phyloP scores from a whole-genome alignment of 2,797 vertebrate species.

The Heteromormyrus szaboi region DNA sequence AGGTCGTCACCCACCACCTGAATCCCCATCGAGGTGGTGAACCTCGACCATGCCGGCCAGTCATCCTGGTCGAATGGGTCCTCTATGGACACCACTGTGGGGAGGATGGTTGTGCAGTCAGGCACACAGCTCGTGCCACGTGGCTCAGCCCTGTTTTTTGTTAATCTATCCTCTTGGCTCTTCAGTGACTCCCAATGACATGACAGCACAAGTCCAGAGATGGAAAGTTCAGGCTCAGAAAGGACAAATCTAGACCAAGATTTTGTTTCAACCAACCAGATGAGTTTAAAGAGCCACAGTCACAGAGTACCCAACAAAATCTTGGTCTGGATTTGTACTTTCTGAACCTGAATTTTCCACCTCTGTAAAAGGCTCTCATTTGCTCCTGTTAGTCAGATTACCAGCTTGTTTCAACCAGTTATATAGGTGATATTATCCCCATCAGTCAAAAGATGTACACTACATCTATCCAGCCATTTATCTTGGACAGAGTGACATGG shows the following conservation, averaged over 20 bases:
- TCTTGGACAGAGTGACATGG: background rate
- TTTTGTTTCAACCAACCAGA: background rate
- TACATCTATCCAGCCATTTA: background rate
- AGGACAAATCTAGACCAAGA: background rate
- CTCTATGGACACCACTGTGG: slow-evolving; percentile 83
- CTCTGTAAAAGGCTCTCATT: background rate
- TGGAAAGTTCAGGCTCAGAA: background rate
- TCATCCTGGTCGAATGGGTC: slow-evolving; percentile 93
- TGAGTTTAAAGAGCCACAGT: background rate
- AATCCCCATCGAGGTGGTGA: slow-evolving; percentile 80
- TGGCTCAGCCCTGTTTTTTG: background rate
- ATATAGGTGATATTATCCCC: background rate
- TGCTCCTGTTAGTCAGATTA: background rate
- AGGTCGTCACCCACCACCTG: slow-evolving; percentile 89
- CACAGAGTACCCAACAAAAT: background rate
- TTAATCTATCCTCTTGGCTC: background rate
- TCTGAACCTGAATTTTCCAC: background rate
- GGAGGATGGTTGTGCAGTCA: background rate
- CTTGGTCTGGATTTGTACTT: background rate
- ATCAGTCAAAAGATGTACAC: background rate
- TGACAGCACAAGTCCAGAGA: background rate
- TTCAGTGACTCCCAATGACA: background rate
- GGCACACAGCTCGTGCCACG: background rate
- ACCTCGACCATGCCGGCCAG: slow-evolving; percentile 85
- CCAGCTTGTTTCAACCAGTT: background rate